These are phyloP conservation scores for Amazona guildingii DNA, from an alignment of 2,113 vertebrate species.

Conservation along the genomic window DNA sequence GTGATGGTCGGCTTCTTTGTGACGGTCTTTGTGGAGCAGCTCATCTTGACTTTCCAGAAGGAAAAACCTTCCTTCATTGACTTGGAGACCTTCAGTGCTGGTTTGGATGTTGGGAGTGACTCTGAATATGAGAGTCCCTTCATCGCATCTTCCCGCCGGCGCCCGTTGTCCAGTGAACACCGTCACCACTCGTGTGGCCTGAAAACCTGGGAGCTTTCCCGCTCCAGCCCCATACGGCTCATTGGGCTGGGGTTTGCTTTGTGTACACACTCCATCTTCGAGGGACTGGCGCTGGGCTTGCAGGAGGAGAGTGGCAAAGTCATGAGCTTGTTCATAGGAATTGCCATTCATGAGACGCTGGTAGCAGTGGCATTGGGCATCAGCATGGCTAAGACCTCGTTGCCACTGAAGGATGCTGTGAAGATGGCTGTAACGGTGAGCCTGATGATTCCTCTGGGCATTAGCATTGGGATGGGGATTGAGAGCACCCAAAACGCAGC, in stretches of 20 bases:
- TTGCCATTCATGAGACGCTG: constrained; percentile 88
- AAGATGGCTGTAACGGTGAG: constrained; percentile 84
- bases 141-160: constrained; percentile 56
- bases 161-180: neutral
- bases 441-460: constrained; percentile 88
- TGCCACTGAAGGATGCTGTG: constrained; percentile 78
- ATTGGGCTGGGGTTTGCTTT: constrained; percentile 85
- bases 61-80: constrained; percentile 91
- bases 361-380: constrained; percentile 87
- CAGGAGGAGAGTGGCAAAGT: constrained; percentile 84
- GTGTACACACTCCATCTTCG: constrained; percentile 87
- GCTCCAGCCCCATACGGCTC: constrained; percentile 81
- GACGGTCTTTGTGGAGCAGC: constrained; percentile 89
- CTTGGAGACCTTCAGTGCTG: constrained; percentile 91
- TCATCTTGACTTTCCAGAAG: constrained; percentile 86
- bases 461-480: constrained; percentile 83
- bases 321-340: constrained; percentile 83
- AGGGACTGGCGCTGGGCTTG: constrained; percentile 90
- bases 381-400: constrained; percentile 81
- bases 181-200: constrained; percentile 62
- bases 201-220: constrained; percentile 68
- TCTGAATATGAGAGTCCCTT: constrained; percentile 92
- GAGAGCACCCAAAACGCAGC: constrained; percentile 78
- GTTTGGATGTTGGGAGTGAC: constrained; percentile 89
- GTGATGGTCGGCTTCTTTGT: constrained; percentile 91